Base-by-base conservation (phyloP, 2,888 invertebrate genomes). In the Polydrusus pterygomalis region DNA sequence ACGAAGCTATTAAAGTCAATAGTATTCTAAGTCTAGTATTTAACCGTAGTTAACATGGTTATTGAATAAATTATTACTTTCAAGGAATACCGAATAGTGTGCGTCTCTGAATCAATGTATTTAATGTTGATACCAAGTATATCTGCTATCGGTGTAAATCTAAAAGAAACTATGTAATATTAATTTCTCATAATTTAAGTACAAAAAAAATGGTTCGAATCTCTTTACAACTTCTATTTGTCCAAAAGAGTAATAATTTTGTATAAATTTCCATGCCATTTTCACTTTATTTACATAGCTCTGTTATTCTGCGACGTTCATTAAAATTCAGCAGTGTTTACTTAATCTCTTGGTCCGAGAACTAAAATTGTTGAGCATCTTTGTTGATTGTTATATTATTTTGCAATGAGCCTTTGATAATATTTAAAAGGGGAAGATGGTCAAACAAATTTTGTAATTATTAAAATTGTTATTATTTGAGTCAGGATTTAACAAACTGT, bases 181-280 rank as follows among this genome's bases (percentile, higher is more conserved):
- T 25, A 25, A 25, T 25, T 25, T 5, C 25, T 25, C 25, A 25
- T 25, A 25, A 25, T 25, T 25, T 3, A 25, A 5, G 25, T 3
- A 1, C 25, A 25, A 25, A 25, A 25, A 25, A 25, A 25, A 25
- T 25, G 1, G 5, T 25, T 25, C 25, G n/a, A 45, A 45, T 45
- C n/a, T 6, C 15, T 30, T n/a, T 54, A 13, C 13, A 64, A 64
- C 38, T 77, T 78, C 70, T 80, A 83, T 83, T 83, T 83, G 81
- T 81, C 82, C 82, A 82, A 82, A 81, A 81, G 82, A 81, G 83
- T 82, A 83, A 83, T 83, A 83, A 84, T 83, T 84, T 81, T 78
- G 83, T 82, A 83, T 84, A 84, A 82, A 84, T 84, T 83, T 83
- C 77, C 83, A 83, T 84, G 79, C 77, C 80, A 80, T 79, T 77